A percentile compares a stretch with the other conserved stretches of the same genome.
phyloP scores from a whole-genome alignment of 2,888 invertebrate genomes.

The Podotricha telesiphe region DNA sequence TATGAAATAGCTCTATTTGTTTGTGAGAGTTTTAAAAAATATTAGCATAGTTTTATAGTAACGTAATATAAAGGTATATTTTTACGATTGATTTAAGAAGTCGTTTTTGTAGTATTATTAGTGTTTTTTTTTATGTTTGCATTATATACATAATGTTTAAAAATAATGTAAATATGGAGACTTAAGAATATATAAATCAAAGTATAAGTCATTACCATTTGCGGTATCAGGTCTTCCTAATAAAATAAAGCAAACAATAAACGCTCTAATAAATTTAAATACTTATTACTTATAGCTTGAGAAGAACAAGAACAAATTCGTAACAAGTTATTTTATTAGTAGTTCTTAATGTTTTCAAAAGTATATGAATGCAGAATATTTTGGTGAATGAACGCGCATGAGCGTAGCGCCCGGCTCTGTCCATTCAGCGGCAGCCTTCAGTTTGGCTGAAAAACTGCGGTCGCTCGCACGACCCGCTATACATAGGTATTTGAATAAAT shows the following conservation, averaged over 20 bases:
- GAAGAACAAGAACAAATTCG: neutral
- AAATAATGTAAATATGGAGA: too few species aligned
- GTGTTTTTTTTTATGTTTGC: too few species aligned
- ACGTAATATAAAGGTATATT: neutral
- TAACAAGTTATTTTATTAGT: neutral
- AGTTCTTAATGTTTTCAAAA: neutral
- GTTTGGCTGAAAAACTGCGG: conserved; percentile 68
- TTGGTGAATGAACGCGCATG: conserved; percentile 58
- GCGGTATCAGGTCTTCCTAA: neutral
- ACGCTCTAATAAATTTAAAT: too few species aligned
- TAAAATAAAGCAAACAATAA: neutral
- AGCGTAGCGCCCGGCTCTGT: conserved; percentile 56
- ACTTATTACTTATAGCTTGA: neutral
- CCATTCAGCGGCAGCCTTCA: conserved; percentile 73
- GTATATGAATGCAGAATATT: conserved; percentile 30
- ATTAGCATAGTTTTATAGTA: neutral
- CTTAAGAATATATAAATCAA: neutral
- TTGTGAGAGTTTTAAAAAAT: neutral
- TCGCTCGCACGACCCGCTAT: conserved; percentile 69
- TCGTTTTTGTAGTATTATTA: too few species aligned
- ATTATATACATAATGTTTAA: too few species aligned
- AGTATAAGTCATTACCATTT: neutral
- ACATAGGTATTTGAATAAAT: conserved; percentile 54
- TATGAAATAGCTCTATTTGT: conserved; percentile 1
- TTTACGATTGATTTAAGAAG: too few species aligned